Evolutionary conservation across 2,888 invertebrate genomes (phyloP), one percentile per base, ranked within the genome.

Genomic region (Antheraea assamensis): DNA sequence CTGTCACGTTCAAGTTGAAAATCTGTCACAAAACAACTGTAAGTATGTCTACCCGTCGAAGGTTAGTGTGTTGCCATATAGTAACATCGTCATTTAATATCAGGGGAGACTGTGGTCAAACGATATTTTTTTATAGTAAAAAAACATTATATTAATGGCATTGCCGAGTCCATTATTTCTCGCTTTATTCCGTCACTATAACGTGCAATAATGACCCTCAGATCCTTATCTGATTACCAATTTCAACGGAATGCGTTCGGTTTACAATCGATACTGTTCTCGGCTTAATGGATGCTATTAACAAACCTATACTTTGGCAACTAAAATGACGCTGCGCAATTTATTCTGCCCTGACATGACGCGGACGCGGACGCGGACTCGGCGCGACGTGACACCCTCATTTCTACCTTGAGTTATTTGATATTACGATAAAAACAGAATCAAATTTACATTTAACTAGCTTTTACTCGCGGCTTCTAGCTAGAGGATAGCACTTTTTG

Each of bases 181-280:
- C n/a, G n/a, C 76, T 76, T 80, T 77, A 76, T 75, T 74, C 78
- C 78, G 80, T 80, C 81, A 78, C 77, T 78, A 80, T 80, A 80
- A 78, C 82, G 79, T 84, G 82, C 84, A 83, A 83, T 89, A 89
- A 89, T 88, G 87, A 88, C 85, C 84, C 82, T 78, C 76, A 85
- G 92, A 93, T 92, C 85, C 82, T 91, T 91, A 92, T 92, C 92
- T 88, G 85, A 89, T 92, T 88, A 93, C 89, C 90, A 92, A 93
- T 93, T 93, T 92, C 87, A 90, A 90, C 86, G 93, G 93, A 92
- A 93, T 92, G 92, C 86, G 87, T 89, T 86, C 87, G 83, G 77
- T 76, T 81, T 79, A 79, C 83, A 82, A 85, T 87, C 89, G 87
- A 90, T 90, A 88, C 88, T 88, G 87, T 88, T 87, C 87, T 86